Conservation (phyloP, 2,888 invertebrate genomes). For the Drosophila peninsularis region DNA sequence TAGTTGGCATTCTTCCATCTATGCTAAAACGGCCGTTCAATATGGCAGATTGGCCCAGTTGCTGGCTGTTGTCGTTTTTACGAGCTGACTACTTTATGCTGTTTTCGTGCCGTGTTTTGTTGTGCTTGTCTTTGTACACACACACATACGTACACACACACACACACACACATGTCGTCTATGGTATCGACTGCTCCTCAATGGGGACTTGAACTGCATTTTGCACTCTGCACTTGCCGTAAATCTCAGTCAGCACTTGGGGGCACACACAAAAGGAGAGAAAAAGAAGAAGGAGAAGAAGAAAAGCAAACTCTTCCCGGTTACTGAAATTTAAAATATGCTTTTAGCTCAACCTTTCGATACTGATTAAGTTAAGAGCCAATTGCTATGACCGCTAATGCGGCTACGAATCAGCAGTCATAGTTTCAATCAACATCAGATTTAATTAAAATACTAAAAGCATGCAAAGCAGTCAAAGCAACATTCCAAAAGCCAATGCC, state of each 20-base stretch:
- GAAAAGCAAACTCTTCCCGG: constrained; percentile 7
- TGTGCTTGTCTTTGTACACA: constrained; percentile 51
- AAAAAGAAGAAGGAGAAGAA: background rate
- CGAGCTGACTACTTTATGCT: constrained; percentile 52
- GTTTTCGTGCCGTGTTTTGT: constrained; percentile 31
- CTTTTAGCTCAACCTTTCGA: constrained; percentile 26
- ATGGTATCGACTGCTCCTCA: constrained; percentile 30
- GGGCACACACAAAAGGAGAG: constrained; percentile 1
- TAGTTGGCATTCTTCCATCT: constrained; percentile 33
- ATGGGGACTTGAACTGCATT: constrained; percentile 36
- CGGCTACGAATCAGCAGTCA: constrained; percentile 45
- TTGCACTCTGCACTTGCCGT: constrained; percentile 49
- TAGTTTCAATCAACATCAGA: constrained; percentile 75
- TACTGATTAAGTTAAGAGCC: constrained; percentile 38
- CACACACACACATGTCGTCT: constrained; percentile 41
- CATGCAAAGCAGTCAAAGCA: constrained; percentile 55
- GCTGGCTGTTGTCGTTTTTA: constrained; percentile 58
- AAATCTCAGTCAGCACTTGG: constrained; percentile 59
- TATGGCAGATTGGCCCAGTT: constrained; percentile 50
- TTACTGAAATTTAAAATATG: constrained; percentile 35
- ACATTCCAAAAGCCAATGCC: constrained; percentile 26
- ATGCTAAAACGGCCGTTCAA: constrained; percentile 36
- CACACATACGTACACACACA: background rate
- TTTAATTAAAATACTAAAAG: constrained; percentile 78
- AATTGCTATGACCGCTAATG: constrained; percentile 33